Evolutionary conservation across 1,140 invertebrate species (phyloP), one percentile per base, ranked within the genome.

Genomic region (Cyrtorhinus lividipennis): DNA sequence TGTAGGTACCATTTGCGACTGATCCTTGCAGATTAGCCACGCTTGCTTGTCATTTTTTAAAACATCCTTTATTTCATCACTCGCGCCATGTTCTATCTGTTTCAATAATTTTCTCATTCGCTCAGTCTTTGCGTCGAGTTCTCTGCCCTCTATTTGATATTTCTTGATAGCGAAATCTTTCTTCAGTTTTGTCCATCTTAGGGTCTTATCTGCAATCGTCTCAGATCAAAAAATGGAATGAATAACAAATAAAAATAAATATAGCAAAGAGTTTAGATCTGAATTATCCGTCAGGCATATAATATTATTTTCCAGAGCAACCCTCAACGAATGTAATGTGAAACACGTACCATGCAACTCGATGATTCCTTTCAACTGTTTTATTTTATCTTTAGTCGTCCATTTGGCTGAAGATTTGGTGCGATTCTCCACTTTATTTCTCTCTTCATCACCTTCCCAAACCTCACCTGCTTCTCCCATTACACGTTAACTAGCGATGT

Each of bases 1-100:
- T n/a, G n/a, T n/a, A n/a, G n/a, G n/a, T 59, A 59, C 58, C 13
- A 13, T 30, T n/a, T 25, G 58, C 13, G 58, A 30, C 25, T 30
- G 26, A 18, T 59, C 58, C 27, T 23, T 59, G 27, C 58, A 59
- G 1, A 30, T 30, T 23, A 59, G 22, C 58, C 58, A 59, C n/a
- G 26, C 58, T 26, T 59, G n/a, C 38, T 59, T 59, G 24, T 59
- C 58, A 15, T 59, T 59, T 30, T 59, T 59, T 10, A 59, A n/a
- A 12, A 59, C 23, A 23, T 59, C 58, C 2, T 30, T 26, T 13
- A 59, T 59, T 59, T 59, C 24, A 1, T 25, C 58, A n/a, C 58
- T 59, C 13, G 24, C 26, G 26, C 58, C 58, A 15, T 30, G 25
- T 18, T 30, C 27, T 2, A 59, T 30, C 8, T 59, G 24, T 59